A percentile compares a stretch with the other conserved stretches of the same genome.
Evolutionary conservation across 2,888 invertebrate species (phyloP).

Genomic region (Eumerus sabulonum): DNA sequence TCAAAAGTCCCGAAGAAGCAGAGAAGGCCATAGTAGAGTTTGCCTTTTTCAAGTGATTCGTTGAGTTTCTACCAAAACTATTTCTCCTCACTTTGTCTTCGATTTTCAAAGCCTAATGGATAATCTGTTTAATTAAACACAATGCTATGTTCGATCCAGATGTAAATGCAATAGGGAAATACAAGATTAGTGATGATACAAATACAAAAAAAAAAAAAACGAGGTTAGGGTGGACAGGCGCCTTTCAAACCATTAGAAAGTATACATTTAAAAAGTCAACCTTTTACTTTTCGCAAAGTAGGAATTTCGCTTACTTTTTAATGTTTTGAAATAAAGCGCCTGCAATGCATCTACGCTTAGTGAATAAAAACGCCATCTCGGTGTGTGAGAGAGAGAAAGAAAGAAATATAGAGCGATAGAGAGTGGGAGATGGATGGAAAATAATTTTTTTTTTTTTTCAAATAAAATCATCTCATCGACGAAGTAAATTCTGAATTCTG

Average conservation of each 20-base stretch:
- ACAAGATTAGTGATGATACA: conserved; percentile 47
- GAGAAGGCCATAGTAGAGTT: too few species aligned
- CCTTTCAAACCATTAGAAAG: conserved; percentile 30
- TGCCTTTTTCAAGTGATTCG: too few species aligned
- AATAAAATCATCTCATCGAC: conserved; percentile 9
- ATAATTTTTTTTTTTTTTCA: too few species aligned
- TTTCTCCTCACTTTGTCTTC: too few species aligned
- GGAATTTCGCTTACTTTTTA: not conserved
- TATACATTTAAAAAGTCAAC: not conserved
- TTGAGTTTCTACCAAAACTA: too few species aligned
- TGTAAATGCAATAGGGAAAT: conserved; percentile 41
- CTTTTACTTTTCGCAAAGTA: not conserved
- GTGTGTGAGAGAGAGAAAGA: not conserved
- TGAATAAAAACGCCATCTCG: conserved; percentile 38
- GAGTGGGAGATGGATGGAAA: too few species aligned
- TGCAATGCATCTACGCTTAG: conserved; percentile 35
- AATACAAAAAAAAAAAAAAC: conserved; percentile 18
- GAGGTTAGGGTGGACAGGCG: conserved; percentile 19
- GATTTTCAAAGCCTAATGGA: too few species aligned
- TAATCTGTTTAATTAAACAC: too few species aligned
- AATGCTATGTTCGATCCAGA: conserved; percentile 5
- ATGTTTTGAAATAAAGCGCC: conserved; percentile 8
- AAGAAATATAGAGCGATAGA: not conserved
- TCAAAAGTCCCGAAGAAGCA: too few species aligned
- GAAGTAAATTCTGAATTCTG: conserved; percentile 37